Percentiles rank a stretch among this genome's conserved stretches.
These are phyloP conservation scores for Falco columbarius DNA, from an alignment of 2,797 vertebrate genomes.

Conservation along the genomic window DNA sequence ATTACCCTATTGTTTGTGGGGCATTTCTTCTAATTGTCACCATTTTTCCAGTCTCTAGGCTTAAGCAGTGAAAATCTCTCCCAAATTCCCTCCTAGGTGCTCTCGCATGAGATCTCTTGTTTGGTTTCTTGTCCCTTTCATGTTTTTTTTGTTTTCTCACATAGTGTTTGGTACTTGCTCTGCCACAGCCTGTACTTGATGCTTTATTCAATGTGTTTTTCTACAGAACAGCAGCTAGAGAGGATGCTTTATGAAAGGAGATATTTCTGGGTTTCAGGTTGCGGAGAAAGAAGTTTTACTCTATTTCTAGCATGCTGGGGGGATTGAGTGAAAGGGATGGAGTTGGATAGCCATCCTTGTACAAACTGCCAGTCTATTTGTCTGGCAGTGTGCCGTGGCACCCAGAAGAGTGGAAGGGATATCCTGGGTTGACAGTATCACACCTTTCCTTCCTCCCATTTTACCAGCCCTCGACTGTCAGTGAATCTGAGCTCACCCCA, in stretches of 20 bases:
- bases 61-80: background rate
- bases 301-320: background rate
- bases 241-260: background rate
- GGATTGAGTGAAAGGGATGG: background rate
- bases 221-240: background rate
- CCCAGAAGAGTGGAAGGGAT: background rate
- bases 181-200: background rate
- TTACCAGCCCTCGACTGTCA: background rate
- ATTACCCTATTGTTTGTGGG: background rate
- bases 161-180: background rate
- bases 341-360: background rate
- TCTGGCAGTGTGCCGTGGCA: accelerated
- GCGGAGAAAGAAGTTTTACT: background rate
- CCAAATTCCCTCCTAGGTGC: background rate
- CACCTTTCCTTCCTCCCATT: background rate
- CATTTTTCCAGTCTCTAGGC: background rate
- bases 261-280: background rate
- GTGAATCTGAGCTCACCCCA: background rate
- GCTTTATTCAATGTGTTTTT: background rate
- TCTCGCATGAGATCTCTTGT: background rate
- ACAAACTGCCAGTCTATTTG: background rate
- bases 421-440: accelerated
- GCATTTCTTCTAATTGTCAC: background rate
- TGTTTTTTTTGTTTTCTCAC: background rate
- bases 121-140: background rate